A percentile compares a stretch with the other conserved stretches of the same genome.
Evolutionary conservation across 2,888 invertebrate species (phyloP).

Genomic region (Hirudinaria manillensis): DNA sequence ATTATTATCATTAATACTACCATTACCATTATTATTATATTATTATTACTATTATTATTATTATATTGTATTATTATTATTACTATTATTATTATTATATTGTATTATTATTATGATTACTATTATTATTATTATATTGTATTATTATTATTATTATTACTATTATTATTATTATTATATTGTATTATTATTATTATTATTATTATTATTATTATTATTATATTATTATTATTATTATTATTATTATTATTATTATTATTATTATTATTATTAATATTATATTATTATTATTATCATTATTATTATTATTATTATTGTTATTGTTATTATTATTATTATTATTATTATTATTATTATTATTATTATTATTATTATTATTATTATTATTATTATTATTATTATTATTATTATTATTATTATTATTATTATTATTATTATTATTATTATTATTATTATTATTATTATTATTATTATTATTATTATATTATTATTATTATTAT

Average conservation of each 20-base stretch:
- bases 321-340: slow-evolving; percentile 2
- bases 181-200: not conserved
- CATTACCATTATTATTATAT: slow-evolving; percentile 34
- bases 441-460: slow-evolving; percentile 7
- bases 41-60: slow-evolving; percentile 1
- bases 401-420: slow-evolving; percentile 34
- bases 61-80: slow-evolving; percentile 5
- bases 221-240: slow-evolving; percentile 9
- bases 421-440: slow-evolving; percentile 2
- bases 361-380: slow-evolving; percentile 10
- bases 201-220: slow-evolving; percentile 9
- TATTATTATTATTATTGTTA: slow-evolving; percentile 1
- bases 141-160: slow-evolving; percentile 34
- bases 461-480: slow-evolving; percentile 7
- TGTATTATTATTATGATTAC: not conserved
- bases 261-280: slow-evolving; percentile 33
- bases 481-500: slow-evolving; percentile 6
- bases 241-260: slow-evolving; percentile 10
- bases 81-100: slow-evolving; percentile 6
- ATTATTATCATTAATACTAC: slow-evolving; percentile 32
- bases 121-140: slow-evolving; percentile 5
- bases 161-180: slow-evolving; percentile 32
- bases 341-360: slow-evolving; percentile 7
- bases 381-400: slow-evolving; percentile 33
- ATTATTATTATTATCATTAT: slow-evolving; percentile 34